Percentiles rank a stretch among this genome's conserved stretches.
Evolutionary conservation across 23 tunicate genomes (phyloP).

Genomic region (Trididemnum miniatum): DNA sequence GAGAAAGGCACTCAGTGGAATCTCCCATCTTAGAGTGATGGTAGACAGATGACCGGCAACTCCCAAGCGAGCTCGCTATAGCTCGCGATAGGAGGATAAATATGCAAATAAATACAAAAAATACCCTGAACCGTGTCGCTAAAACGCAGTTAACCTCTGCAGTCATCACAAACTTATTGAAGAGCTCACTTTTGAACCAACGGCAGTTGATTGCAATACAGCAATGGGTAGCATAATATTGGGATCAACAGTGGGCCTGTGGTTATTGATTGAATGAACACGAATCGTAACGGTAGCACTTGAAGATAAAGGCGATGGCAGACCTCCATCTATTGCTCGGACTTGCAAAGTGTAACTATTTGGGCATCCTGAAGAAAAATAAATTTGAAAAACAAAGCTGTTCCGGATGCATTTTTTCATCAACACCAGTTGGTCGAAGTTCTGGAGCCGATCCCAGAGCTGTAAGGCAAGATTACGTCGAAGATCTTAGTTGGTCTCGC

Average conservation of each 20-base stretch:
- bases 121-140: too few species aligned
- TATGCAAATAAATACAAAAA: too few species aligned
- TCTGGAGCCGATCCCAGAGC: not conserved
- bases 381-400: too few species aligned
- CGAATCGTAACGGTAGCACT: slow-evolving; percentile 20
- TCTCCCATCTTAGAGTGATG: too few species aligned
- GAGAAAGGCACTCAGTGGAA: too few species aligned
- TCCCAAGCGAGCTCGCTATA: too few species aligned
- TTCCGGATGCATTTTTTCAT: too few species aligned
- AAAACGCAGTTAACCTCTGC: too few species aligned
- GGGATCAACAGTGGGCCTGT: slow-evolving; percentile 30
- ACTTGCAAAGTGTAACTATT: slow-evolving; percentile 14
- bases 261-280: slow-evolving; percentile 39
- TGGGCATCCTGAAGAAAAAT: too few species aligned
- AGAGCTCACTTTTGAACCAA: slow-evolving; percentile 36
- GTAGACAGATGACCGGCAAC: too few species aligned
- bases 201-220: slow-evolving; percentile 40
- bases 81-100: too few species aligned
- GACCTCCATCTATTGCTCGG: slow-evolving; percentile 52
- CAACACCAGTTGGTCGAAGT: too few species aligned
- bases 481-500: not conserved
- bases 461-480: not conserved
- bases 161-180: not conserved
- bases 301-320: slow-evolving; percentile 24
- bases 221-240: slow-evolving; percentile 27